These are phyloP conservation scores for Scaptomyza cyrtandrae DNA, from an alignment of 2,888 invertebrate genomes.

Conservation along the genomic window DNA sequence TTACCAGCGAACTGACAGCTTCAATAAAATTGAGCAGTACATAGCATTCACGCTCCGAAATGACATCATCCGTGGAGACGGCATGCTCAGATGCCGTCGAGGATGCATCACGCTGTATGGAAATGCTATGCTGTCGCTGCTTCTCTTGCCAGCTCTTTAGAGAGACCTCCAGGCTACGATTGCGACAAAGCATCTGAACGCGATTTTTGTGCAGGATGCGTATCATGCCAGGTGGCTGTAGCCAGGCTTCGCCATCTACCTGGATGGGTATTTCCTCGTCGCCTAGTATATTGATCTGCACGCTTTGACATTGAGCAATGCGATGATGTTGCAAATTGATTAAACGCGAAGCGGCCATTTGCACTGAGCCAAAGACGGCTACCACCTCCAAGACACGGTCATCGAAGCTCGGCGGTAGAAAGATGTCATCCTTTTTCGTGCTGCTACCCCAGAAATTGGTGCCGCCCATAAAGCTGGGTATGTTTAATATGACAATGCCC, in stretches of 20 bases:
- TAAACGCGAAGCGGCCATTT: constrained; percentile 97
- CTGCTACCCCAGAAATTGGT: constrained; percentile 99
- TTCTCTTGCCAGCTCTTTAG: constrained; percentile 95
- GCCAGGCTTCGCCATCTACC: constrained; percentile 99
- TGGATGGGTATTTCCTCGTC: constrained; percentile 97
- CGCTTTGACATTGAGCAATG: constrained; percentile 97
- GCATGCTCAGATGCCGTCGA: constrained; percentile 83
- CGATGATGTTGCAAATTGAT: constrained; percentile 98
- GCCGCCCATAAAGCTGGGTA: constrained; percentile 99
- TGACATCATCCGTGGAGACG: constrained; percentile 84
- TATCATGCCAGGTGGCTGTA: constrained; percentile 98
- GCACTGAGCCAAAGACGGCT: constrained; percentile 98
- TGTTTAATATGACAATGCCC: constrained; percentile 98
- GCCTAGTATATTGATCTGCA: constrained; percentile 97
- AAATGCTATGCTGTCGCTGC: constrained; percentile 87
- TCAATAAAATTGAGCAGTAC: constrained; percentile 91
- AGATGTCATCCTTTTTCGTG: constrained; percentile 95
- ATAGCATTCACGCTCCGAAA: constrained; percentile 85
- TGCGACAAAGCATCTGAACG: constrained; percentile 97
- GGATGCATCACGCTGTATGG: constrained; percentile 85
- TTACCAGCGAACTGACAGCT: constrained; percentile 93
- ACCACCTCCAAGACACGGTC: constrained; percentile 98
- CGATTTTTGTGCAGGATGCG: constrained; percentile 98
- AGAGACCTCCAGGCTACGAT: constrained; percentile 95
- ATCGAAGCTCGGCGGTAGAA: constrained; percentile 97